phyloP scores from a whole-genome alignment of 2,888 invertebrate species.

The Harpalus rubripes region DNA sequence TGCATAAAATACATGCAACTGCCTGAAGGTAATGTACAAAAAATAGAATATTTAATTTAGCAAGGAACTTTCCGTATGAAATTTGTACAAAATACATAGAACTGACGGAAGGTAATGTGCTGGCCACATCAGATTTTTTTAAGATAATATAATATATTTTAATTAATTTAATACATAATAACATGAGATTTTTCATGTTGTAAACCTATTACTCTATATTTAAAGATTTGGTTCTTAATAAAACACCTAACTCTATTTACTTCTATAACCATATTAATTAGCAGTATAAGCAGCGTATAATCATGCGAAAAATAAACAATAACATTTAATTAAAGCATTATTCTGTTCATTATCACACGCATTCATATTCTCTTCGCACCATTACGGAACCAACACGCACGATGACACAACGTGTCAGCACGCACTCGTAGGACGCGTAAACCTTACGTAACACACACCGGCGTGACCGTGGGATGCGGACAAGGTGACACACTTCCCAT shows the following conservation, averaged over 20 bases:
- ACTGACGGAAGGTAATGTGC: too few species aligned
- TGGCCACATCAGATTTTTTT: too few species aligned
- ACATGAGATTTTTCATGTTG: too few species aligned
- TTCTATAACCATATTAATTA: background rate
- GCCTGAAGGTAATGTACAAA: too few species aligned
- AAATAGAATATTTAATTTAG: too few species aligned
- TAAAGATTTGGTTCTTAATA: background rate
- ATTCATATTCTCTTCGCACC: constrained; percentile 24
- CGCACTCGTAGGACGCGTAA: constrained; percentile 9
- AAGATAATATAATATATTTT: too few species aligned
- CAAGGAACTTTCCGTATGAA: too few species aligned
- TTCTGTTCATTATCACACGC: constrained; percentile 8
- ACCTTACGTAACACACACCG: background rate
- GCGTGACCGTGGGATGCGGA: background rate
- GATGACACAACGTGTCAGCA: constrained; percentile 24
- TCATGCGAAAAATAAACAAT: constrained; percentile 22
- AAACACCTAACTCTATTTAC: background rate
- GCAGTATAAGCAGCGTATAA: constrained; percentile 1
- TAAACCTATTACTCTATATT: too few species aligned
- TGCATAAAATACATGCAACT: too few species aligned
- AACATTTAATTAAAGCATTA: background rate
- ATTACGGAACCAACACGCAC: constrained; percentile 1
- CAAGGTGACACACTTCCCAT: constrained; percentile 33
- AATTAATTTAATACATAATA: too few species aligned
- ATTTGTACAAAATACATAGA: too few species aligned